These are phyloP conservation scores for Pantherophis alleghaniensis DNA, from an alignment of 2,797 vertebrate species.

Conservation along the genomic window DNA sequence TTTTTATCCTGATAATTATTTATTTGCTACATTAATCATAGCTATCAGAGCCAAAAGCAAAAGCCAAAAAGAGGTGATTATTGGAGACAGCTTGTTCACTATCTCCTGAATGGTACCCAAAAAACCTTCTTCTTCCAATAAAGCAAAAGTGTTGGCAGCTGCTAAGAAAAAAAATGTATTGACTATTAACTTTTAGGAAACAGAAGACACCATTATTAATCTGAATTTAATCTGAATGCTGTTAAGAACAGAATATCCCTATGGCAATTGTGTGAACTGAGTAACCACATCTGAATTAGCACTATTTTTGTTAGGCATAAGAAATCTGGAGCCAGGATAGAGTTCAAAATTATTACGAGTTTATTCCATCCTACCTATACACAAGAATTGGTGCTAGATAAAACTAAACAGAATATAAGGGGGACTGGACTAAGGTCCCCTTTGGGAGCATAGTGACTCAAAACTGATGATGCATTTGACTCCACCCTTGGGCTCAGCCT, in stretches of 20 bases:
- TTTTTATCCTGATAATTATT: neutral
- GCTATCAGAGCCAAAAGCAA: neutral
- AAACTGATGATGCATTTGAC: neutral
- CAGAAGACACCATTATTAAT: neutral
- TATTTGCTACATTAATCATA: neutral
- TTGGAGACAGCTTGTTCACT: neutral
- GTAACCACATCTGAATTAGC: neutral
- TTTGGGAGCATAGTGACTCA: neutral
- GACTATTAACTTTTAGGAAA: neutral
- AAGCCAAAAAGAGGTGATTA: neutral
- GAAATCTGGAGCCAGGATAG: neutral
- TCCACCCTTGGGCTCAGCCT: neutral
- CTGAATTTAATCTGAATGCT: neutral
- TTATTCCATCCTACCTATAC: neutral
- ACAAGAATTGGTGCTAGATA: neutral
- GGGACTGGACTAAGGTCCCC: neutral
- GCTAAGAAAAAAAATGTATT: neutral
- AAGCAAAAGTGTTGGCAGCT: neutral
- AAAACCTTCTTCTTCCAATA: neutral
- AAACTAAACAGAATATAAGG: neutral
- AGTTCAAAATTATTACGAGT: neutral
- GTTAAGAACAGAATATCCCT: neutral
- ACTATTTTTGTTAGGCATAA: neutral
- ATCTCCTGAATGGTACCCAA: neutral
- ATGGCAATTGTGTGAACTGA: neutral